Conservation (phyloP, 2,888 invertebrate species). For the Archips crataeganus region DNA sequence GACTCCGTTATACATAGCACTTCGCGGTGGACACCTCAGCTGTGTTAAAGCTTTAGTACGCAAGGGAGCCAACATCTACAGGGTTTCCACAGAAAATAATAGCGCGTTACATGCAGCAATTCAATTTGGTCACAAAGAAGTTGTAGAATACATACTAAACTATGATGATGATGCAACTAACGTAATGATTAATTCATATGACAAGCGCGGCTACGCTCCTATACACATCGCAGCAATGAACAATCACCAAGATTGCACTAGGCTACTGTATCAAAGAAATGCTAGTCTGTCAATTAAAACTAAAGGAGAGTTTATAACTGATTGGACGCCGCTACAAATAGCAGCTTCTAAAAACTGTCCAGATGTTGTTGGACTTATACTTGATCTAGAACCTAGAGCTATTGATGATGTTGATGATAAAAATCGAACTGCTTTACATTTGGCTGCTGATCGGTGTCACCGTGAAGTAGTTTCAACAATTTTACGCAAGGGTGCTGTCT, state of each 20-base stretch:
- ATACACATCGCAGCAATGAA: constrained; percentile 69
- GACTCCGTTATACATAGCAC: constrained; percentile 55
- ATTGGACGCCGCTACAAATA: constrained; percentile 52
- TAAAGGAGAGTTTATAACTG: constrained; percentile 42
- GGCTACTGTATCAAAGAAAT: constrained; percentile 52
- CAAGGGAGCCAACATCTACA: constrained; percentile 52
- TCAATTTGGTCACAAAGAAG: constrained; percentile 66
- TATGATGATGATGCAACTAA: constrained; percentile 55
- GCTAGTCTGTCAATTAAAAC: constrained; percentile 49
- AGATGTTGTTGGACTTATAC: constrained; percentile 45
- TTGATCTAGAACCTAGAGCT: constrained; percentile 46
- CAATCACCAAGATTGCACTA: constrained; percentile 57
- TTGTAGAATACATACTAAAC: constrained; percentile 68
- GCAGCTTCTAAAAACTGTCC: constrained; percentile 50
- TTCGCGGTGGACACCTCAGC: constrained; percentile 49
- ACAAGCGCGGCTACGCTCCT: constrained; percentile 54
- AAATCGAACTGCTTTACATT: constrained; percentile 49
- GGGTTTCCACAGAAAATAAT: constrained; percentile 50
- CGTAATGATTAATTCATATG: constrained; percentile 44
- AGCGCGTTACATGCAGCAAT: constrained; percentile 79
- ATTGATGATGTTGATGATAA: constrained; percentile 45
- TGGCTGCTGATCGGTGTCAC: constrained; percentile 69
- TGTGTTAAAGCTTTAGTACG: constrained; percentile 54
- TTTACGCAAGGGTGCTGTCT: constrained; percentile 50
- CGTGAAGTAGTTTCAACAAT: constrained; percentile 65